These are phyloP conservation scores for Cryptoblepharus egeriae DNA, from an alignment of 2,797 vertebrate species.

Conservation along the genomic window DNA sequence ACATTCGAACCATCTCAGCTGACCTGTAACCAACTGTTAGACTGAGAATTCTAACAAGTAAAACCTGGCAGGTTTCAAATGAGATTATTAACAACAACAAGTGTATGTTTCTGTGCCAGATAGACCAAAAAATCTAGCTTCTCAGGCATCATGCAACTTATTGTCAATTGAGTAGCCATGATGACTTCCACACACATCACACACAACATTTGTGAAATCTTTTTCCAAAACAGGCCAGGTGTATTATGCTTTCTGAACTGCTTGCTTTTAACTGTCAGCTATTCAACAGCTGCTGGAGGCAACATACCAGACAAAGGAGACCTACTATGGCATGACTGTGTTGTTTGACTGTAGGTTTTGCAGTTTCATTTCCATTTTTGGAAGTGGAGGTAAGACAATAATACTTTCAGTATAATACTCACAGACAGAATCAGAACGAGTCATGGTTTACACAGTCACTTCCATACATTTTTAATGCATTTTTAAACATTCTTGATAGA, in stretches of 20 bases:
- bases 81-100: conserved; percentile 54
- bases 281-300: conserved; percentile 53
- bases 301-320: conserved; percentile 49
- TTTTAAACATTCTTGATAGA: not conserved
- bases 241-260: conserved; percentile 55
- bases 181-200: not conserved
- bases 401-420: conserved; percentile 38
- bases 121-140: not conserved
- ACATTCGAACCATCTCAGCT: too few species aligned
- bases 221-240: conserved; percentile 59
- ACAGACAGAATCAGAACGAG: not conserved
- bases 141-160: conserved; percentile 36
- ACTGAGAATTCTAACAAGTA: too few species aligned
- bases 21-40: too few species aligned
- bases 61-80: conserved; percentile 32
- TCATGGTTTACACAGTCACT: not conserved
- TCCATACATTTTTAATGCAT: not conserved
- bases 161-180: conserved; percentile 38
- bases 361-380: conserved; percentile 69
- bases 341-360: conserved; percentile 65
- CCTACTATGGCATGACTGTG: conserved; percentile 38
- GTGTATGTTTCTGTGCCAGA: conserved; percentile 48
- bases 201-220: conserved; percentile 42
- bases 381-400: conserved; percentile 17
- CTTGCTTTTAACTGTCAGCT: conserved; percentile 60